A percentile compares a stretch with the other conserved stretches of the same genome.
These are phyloP conservation scores for Spodoptera litura DNA, from an alignment of 1,140 invertebrate species.

Conservation along the genomic window DNA sequence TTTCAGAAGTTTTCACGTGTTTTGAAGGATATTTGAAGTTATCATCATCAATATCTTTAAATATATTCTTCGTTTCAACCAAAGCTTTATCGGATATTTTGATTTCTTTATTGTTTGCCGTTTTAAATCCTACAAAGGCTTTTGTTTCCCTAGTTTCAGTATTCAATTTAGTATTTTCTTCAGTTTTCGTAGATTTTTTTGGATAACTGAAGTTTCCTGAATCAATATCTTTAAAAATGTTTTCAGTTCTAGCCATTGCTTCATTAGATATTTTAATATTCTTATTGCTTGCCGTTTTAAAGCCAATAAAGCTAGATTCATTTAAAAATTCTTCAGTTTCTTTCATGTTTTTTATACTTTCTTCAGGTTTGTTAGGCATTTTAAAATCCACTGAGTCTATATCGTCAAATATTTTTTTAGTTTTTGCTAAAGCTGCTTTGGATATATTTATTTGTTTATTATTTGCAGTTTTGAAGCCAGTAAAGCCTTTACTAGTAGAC, in stretches of 20 bases:
- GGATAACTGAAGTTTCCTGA: constrained; percentile 58
- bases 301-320: constrained; percentile 27
- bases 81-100: constrained; percentile 64
- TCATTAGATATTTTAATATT: constrained; percentile 60
- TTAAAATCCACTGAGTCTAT: constrained; percentile 54
- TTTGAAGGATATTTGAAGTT: constrained; percentile 58
- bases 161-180: background rate
- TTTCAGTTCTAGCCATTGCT: constrained; percentile 59
- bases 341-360: background rate
- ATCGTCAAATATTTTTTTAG: constrained; percentile 47
- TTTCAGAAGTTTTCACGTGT: constrained; percentile 10
- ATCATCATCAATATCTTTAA: constrained; percentile 42
- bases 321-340: background rate
- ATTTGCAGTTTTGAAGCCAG: constrained; percentile 46
- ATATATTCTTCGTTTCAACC: constrained; percentile 53
- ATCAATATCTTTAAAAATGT: constrained; percentile 49
- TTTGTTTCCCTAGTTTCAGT: background rate
- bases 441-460: constrained; percentile 61
- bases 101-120: constrained; percentile 59
- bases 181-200: constrained; percentile 38
- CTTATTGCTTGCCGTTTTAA: constrained; percentile 59
- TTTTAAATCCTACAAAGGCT: constrained; percentile 44
- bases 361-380: constrained; percentile 55
- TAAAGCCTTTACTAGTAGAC: background rate
- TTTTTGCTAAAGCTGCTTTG: constrained; percentile 62